Conservation (phyloP, 2,888 invertebrate species). For the Cephus spinipes region DNA sequence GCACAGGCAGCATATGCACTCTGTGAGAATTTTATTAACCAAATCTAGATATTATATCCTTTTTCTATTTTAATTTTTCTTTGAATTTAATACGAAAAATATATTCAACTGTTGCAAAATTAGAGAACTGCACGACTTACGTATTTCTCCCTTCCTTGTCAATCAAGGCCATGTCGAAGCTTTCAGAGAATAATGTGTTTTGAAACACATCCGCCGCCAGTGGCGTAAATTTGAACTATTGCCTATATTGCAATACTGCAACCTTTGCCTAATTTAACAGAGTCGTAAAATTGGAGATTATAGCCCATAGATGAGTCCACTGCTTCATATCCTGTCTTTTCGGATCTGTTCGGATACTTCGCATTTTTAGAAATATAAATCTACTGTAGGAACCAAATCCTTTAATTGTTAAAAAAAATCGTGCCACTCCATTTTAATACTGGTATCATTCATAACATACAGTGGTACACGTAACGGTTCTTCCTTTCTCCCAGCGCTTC, state of each 20-base stretch:
- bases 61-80: neutral
- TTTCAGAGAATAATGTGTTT: neutral
- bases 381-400: neutral
- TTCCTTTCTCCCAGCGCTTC: neutral
- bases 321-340: neutral
- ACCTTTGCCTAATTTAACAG: neutral
- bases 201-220: neutral
- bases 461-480: neutral
- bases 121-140: neutral
- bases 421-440: neutral
- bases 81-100: neutral
- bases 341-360: neutral
- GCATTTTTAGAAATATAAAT: neutral
- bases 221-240: neutral
- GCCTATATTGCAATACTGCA: neutral
- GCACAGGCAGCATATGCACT: neutral
- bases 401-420: neutral
- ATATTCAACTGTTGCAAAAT: neutral
- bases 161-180: neutral
- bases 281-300: neutral
- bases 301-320: neutral
- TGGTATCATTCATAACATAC: neutral
- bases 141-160: neutral
- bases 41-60: neutral
- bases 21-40: neutral